A percentile compares a stretch with the other conserved stretches of the same genome.
These are phyloP conservation scores for Siniperca scherzeri DNA, from an alignment of 2,797 vertebrate genomes.

Conservation along the genomic window DNA sequence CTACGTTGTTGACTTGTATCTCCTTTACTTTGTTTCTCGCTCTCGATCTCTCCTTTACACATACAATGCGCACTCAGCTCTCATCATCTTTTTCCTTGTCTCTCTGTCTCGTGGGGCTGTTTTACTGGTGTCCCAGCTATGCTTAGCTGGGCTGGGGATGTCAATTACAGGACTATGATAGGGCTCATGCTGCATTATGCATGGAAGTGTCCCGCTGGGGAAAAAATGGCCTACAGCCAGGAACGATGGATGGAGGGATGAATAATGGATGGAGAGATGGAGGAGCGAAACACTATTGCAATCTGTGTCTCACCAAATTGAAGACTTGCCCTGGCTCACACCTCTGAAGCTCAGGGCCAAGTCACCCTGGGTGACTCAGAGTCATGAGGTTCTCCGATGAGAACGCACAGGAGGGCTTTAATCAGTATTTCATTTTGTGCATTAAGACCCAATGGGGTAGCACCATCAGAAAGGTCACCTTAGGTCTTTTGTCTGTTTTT, in stretches of 20 bases:
- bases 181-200: slow-evolving; percentile 81
- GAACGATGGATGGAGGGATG: slow-evolving; percentile 80
- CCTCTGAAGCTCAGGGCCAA: slow-evolving; percentile 73
- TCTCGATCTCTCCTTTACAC: slow-evolving; percentile 49
- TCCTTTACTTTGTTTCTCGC: slow-evolving; percentile 14
- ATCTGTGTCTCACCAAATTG: slow-evolving; percentile 81
- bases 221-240: slow-evolving; percentile 82
- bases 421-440: slow-evolving; percentile 64
- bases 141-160: slow-evolving; percentile 75
- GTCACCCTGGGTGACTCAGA: slow-evolving; percentile 64
- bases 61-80: slow-evolving; percentile 53
- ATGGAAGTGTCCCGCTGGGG: slow-evolving; percentile 79
- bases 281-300: slow-evolving; percentile 77
- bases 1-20: slow-evolving; percentile 18
- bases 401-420: slow-evolving; percentile 59
- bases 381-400: slow-evolving; percentile 56
- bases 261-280: slow-evolving; percentile 85
- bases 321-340: slow-evolving; percentile 76
- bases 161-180: slow-evolving; percentile 86
- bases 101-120: slow-evolving; percentile 67
- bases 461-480: slow-evolving; percentile 50
- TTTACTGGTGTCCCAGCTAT: slow-evolving; percentile 76
- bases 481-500: slow-evolving; percentile 48
- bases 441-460: slow-evolving; percentile 37
- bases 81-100: slow-evolving; percentile 61